A percentile compares a stretch with the other conserved stretches of the same genome.
phyloP scores from a whole-genome alignment of 2,888 invertebrate species.

The Apamea crenata region DNA sequence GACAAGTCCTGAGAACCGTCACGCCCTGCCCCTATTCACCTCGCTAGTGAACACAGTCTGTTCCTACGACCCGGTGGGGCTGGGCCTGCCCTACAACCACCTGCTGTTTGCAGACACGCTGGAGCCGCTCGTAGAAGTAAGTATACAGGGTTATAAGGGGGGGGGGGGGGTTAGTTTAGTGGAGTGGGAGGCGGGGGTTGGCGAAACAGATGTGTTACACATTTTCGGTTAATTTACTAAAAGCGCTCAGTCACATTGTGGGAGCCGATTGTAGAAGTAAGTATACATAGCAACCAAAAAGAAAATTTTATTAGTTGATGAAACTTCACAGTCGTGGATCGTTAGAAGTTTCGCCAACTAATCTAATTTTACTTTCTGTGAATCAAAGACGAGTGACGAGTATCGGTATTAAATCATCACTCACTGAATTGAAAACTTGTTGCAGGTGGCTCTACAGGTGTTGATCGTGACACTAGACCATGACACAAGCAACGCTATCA shows the following conservation, averaged over 20 bases:
- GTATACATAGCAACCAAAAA: too few relatives aligned
- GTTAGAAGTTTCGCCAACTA: too few relatives aligned
- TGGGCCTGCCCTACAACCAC: conserved; percentile 99
- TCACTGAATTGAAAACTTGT: background rate
- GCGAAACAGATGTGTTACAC: too few relatives aligned
- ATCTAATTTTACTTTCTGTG: too few relatives aligned
- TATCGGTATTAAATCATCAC: background rate
- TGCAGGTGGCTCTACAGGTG: conserved; percentile 95
- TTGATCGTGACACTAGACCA: conserved; percentile 99
- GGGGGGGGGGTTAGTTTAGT: too few relatives aligned
- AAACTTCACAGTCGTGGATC: too few relatives aligned
- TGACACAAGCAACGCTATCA: conserved; percentile 92
- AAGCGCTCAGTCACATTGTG: too few relatives aligned
- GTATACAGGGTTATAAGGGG: background rate
- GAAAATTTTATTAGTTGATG: too few relatives aligned
- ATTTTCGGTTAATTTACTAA: too few relatives aligned
- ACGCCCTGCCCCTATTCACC: conserved; percentile 99
- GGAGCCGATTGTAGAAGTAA: too few relatives aligned
- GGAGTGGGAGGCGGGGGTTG: too few relatives aligned
- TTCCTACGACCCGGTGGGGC: conserved; percentile 99
- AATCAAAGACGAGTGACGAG: background rate
- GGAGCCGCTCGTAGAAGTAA: conserved; percentile 97
- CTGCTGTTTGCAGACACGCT: conserved; percentile 97
- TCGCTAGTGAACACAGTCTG: conserved; percentile 99
- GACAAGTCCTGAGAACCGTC: conserved; percentile 95